Conservation (phyloP, 2,888 invertebrate genomes). For the Sepioteuthis lessoniana region DNA sequence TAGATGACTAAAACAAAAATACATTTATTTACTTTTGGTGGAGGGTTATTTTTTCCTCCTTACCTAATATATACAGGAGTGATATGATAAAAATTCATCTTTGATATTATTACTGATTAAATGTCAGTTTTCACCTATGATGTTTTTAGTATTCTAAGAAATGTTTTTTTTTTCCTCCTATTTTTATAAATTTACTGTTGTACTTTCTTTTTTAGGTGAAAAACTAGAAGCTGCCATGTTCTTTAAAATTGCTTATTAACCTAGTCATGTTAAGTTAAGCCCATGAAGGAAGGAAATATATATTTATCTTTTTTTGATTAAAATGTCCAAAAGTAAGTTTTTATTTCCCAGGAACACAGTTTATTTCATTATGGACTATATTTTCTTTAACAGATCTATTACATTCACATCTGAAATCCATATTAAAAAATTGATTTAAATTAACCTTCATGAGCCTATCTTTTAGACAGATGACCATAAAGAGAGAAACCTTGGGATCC, state of each 20-base stretch:
- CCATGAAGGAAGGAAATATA: neutral
- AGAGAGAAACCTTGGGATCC: conserved; percentile 18
- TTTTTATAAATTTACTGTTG: neutral
- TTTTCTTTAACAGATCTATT: neutral
- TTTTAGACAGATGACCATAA: neutral
- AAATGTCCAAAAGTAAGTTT: neutral
- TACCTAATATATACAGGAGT: neutral
- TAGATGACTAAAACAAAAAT: neutral
- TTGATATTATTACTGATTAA: neutral
- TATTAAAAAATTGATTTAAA: neutral
- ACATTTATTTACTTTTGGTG: neutral
- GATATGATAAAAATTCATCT: neutral
- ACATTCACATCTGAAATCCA: neutral
- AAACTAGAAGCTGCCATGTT: neutral
- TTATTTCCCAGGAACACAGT: neutral
- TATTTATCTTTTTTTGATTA: neutral
- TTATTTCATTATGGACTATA: neutral
- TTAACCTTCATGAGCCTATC: neutral
- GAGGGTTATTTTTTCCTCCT: neutral
- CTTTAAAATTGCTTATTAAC: neutral
- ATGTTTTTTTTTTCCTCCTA: neutral
- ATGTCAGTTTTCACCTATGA: neutral
- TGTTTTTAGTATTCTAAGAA: neutral
- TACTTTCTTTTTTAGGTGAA: neutral
- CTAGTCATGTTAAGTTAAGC: neutral